phyloP scores from a whole-genome alignment of 2,797 vertebrate species.

The Diceros bicornis region DNA sequence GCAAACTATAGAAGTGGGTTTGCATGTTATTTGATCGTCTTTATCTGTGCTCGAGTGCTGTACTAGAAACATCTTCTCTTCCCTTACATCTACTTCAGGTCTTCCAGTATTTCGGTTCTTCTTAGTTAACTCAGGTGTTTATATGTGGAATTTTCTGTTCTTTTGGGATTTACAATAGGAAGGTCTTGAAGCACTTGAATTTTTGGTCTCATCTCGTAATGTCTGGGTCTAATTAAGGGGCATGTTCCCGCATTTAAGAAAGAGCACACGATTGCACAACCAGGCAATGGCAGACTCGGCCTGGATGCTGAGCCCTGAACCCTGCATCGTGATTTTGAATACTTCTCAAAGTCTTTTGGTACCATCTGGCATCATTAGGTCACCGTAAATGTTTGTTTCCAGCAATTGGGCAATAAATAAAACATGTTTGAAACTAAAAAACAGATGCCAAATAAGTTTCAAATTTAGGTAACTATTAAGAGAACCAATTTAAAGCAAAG shows the following conservation, averaged over 20 bases:
- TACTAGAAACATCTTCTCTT: not conserved
- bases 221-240: conserved; percentile 46
- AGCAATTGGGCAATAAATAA: conserved; percentile 57
- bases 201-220: not conserved
- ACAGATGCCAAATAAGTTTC: not conserved
- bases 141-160: conserved; percentile 15
- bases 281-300: not conserved
- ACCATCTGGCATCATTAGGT: conserved; percentile 50
- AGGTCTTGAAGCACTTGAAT: not conserved
- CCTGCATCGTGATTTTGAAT: not conserved
- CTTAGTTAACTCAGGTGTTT: conserved; percentile 20
- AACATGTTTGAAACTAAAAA: conserved; percentile 51
- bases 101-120: conserved; percentile 46
- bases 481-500: conserved; percentile 36
- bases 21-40: not conserved
- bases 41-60: not conserved
- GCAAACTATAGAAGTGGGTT: not conserved
- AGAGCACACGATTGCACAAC: not conserved
- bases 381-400: conserved; percentile 45
- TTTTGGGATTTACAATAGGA: conserved; percentile 31
- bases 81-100: not conserved
- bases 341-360: conserved; percentile 18
- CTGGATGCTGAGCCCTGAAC: not conserved
- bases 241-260: not conserved
- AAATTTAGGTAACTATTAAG: conserved; percentile 23